These are phyloP conservation scores for Melipona quadrifasciata DNA, from an alignment of 1,140 invertebrate genomes.

Conservation along the genomic window DNA sequence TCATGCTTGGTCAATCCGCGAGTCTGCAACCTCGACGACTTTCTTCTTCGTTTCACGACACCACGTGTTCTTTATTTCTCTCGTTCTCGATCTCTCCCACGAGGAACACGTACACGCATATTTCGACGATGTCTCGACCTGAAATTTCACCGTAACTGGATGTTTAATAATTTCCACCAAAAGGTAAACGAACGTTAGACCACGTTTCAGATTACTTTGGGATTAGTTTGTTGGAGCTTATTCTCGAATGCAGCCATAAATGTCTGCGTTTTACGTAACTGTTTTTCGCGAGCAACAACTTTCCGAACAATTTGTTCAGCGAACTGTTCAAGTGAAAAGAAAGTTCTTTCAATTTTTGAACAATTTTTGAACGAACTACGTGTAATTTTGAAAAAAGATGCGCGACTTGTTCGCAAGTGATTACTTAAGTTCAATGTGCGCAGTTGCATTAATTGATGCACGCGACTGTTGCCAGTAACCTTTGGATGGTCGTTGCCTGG, in stretches of 20 bases:
- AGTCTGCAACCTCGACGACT: not conserved
- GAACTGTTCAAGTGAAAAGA: not conserved
- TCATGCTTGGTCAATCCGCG: not conserved
- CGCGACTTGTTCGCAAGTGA: conserved; percentile 8
- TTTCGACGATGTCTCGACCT: not conserved
- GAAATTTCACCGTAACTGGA: not conserved
- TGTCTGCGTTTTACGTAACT: not conserved
- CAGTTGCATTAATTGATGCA: conserved; percentile 50
- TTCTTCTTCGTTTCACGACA: not conserved
- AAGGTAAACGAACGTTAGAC: not conserved
- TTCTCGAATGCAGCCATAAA: not conserved
- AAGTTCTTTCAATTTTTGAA: no score
- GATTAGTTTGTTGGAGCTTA: not conserved
- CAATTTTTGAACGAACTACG: no score
- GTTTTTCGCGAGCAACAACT: not conserved
- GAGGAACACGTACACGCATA: not conserved
- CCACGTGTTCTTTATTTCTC: not conserved
- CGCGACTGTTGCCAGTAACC: conserved; percentile 52
- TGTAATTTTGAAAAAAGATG: no score
- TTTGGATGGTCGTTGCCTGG: conserved; percentile 55
- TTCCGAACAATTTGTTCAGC: not conserved
- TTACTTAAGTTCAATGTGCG: conserved; percentile 29
- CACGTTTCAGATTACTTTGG: not conserved
- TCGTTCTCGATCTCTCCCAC: not conserved
- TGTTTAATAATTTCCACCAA: not conserved